Evolutionary conservation across 2,113 vertebrate species (phyloP).

Genomic region (Eublepharis macularius): DNA sequence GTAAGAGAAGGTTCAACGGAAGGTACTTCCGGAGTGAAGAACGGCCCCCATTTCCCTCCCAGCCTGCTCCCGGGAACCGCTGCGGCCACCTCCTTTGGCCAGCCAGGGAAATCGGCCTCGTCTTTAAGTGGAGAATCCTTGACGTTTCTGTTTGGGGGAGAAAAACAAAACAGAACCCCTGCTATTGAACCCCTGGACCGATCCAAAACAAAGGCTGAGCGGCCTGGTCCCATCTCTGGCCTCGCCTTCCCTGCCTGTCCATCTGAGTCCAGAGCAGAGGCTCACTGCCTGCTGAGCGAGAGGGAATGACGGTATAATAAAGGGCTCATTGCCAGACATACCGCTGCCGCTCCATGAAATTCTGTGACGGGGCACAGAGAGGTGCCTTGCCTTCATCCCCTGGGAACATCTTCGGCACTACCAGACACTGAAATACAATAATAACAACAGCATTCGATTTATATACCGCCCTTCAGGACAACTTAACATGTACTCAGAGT

Average conservation of each 20-base stretch:
- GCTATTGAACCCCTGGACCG: neutral
- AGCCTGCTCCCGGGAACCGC: neutral
- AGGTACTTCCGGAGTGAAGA: slow-evolving; percentile 66
- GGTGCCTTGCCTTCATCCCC: slow-evolving; percentile 59
- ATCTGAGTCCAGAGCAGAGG: no score
- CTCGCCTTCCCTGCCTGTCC: no score
- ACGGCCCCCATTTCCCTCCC: slow-evolving; percentile 12
- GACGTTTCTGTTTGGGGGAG: slow-evolving; percentile 65
- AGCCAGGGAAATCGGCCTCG: slow-evolving; percentile 51
- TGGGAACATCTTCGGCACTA: slow-evolving; percentile 40
- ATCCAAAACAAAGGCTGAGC: no score
- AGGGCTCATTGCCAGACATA: slow-evolving; percentile 45
- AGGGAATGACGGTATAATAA: no score
- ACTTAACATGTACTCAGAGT: no score
- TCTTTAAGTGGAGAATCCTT: slow-evolving; percentile 60
- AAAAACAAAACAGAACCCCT: slow-evolving; percentile 39
- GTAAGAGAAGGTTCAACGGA: slow-evolving; percentile 55
- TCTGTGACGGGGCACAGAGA: slow-evolving; percentile 50
- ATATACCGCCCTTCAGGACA: no score
- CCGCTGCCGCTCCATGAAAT: slow-evolving; percentile 50
- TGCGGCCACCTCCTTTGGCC: neutral
- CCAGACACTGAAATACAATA: slow-evolving; percentile 68
- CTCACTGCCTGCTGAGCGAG: no score
- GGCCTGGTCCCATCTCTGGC: no score
- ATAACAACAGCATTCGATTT: no score